These are phyloP conservation scores for Leucosticte australis DNA, from an alignment of 2,113 vertebrate species.

Conservation along the genomic window DNA sequence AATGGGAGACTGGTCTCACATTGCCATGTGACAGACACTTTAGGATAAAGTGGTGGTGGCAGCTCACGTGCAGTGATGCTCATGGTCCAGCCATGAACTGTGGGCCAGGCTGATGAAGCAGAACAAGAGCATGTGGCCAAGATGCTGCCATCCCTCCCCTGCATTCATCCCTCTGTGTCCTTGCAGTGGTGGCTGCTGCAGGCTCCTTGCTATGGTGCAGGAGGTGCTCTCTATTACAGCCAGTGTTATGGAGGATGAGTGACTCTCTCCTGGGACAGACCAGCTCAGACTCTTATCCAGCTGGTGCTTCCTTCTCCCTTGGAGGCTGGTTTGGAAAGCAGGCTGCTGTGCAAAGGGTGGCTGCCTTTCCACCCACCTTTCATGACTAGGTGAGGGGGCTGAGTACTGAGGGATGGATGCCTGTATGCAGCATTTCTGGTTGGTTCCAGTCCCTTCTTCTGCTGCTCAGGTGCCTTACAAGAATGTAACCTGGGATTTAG, in stretches of 20 bases:
- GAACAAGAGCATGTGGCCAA: rapidly evolving
- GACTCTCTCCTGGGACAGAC: neutral
- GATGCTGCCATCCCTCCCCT: neutral
- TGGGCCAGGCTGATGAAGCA: neutral
- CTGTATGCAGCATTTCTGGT: neutral
- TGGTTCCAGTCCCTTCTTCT: neutral
- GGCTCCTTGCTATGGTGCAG: neutral
- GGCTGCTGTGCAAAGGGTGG: neutral
- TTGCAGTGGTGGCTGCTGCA: neutral
- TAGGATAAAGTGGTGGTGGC: neutral
- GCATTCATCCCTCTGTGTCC: neutral
- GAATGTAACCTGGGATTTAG: neutral
- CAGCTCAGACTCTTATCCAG: neutral
- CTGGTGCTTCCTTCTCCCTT: neutral
- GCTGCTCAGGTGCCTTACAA: neutral
- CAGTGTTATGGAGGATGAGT: rapidly evolving
- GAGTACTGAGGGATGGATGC: neutral
- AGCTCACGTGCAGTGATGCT: rapidly evolving
- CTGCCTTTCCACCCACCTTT: neutral
- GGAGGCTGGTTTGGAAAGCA: neutral
- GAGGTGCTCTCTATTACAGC: neutral
- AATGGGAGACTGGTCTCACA: rapidly evolving
- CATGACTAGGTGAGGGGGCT: neutral
- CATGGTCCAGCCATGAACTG: neutral
- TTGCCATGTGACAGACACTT: rapidly evolving